Percentiles rank a stretch among this genome's conserved stretches.
Conservation (phyloP, 1,140 invertebrate genomes). For the Zaprionus davidi region DNA sequence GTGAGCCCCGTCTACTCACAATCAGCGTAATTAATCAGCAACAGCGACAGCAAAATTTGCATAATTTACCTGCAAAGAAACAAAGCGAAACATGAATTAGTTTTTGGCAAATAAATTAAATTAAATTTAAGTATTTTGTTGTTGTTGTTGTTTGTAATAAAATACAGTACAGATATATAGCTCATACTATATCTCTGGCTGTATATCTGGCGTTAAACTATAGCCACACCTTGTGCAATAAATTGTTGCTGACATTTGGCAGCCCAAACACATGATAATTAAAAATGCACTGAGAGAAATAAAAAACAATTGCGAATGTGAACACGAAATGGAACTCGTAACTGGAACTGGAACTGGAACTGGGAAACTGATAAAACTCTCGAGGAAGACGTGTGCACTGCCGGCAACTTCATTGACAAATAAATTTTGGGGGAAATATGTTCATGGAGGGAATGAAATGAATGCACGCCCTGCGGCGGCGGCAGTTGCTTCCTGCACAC, state of each 20-base stretch:
- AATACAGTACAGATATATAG: neutral
- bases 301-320: slow-evolving; percentile 30
- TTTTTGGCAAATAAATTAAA: slow-evolving; percentile 30
- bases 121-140: slow-evolving; percentile 21
- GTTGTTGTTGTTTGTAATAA: slow-evolving; percentile 36
- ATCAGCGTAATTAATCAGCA: slow-evolving; percentile 58
- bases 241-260: slow-evolving; percentile 69
- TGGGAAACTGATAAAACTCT: slow-evolving; percentile 23
- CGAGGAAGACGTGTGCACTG: slow-evolving; percentile 65
- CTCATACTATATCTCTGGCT: neutral
- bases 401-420: slow-evolving; percentile 78
- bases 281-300: slow-evolving; percentile 67
- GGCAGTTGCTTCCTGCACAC: slow-evolving; percentile 38
- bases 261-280: slow-evolving; percentile 59
- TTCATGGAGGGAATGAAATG: slow-evolving; percentile 22
- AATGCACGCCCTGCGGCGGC: slow-evolving; percentile 65
- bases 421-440: slow-evolving; percentile 46
- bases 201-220: slow-evolving; percentile 35
- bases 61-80: slow-evolving; percentile 75
- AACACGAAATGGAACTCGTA: neutral
- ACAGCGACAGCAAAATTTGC: slow-evolving; percentile 54
- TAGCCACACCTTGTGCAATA: slow-evolving; percentile 75
- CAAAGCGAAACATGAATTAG: slow-evolving; percentile 61
- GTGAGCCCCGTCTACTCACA: slow-evolving; percentile 25
- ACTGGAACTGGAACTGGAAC: neutral